Percentiles rank a stretch among this genome's conserved stretches.
These are phyloP conservation scores for Dendrocopos noguchii DNA, from an alignment of 2,113 vertebrate genomes.

Conservation along the genomic window DNA sequence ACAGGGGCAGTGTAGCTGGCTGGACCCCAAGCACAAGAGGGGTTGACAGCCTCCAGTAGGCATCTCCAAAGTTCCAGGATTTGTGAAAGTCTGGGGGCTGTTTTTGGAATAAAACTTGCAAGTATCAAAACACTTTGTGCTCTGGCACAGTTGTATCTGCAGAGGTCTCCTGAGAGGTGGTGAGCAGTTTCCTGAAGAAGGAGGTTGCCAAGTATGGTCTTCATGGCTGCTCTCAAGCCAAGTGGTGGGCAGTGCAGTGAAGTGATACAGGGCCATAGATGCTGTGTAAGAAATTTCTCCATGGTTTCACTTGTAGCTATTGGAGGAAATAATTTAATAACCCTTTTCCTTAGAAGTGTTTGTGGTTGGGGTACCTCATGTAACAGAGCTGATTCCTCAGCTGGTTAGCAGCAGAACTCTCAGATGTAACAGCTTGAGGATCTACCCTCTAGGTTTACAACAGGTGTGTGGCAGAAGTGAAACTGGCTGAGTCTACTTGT, in stretches of 20 bases:
- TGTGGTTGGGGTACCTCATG: background rate
- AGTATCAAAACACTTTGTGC: background rate
- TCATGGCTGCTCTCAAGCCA: background rate
- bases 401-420: background rate
- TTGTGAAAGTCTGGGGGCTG: background rate
- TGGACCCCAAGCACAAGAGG: fast-evolving
- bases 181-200: background rate
- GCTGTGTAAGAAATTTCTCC: background rate
- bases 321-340: conserved; percentile 38
- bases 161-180: background rate
- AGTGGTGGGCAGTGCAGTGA: background rate
- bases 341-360: conserved; percentile 16
- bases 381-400: conserved; percentile 4
- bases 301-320: conserved; percentile 8
- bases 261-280: background rate
- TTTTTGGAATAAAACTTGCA: background rate
- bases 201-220: background rate
- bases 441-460: conserved; percentile 25
- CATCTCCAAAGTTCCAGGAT: background rate
- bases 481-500: conserved; percentile 32
- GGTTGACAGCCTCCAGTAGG: background rate
- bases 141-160: background rate
- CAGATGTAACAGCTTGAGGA: background rate
- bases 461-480: conserved; percentile 53
- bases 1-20: fast-evolving